Evolutionary conservation across 2,113 vertebrate species (phyloP), one percentile per base, ranked within the genome.

Genomic region (Verasper variegatus): DNA sequence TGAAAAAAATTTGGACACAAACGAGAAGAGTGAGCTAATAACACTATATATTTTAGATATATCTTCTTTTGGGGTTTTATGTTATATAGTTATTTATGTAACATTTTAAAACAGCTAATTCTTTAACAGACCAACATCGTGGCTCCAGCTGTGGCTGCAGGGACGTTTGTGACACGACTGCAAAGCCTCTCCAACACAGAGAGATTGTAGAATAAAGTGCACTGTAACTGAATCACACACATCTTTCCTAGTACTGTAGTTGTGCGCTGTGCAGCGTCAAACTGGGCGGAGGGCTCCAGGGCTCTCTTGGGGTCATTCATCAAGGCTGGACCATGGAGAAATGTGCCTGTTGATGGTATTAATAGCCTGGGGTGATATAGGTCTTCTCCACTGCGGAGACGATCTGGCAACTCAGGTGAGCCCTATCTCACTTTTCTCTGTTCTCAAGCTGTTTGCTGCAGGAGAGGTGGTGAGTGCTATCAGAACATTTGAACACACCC

Each of bases 181-280:
- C 42, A 65, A 65, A 78, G 71, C 68, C 70, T 73, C 26, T 24
- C 49, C 63, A 76, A 69, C 76, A 68, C 45, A 69, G 63, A 82
- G 64, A 83, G 83, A 78, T 80, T 85, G 86, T 88, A 90, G 81
- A 92, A 87, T 91, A 92, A 92, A 92, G 88, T 93, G 89, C 86
- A 81, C 79, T 66, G 66, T 72, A 77, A 88, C 76, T 64, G 65
- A 87, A 74, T 87, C 69, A 81, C 58, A 92, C 87, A 78, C 52
- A 31, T 89, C 69, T 60, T 17, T 76, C 24, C 37, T 56, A 31
- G 75, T 87, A 80, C 81, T 87, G 74, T 60, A 76, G 57, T 91
- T 93, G 90, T 93, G 89, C 81, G 85, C 84, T 58, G 23, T 47
- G 77, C 86, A 88, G 89, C 84, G 84, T 88, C 47, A 49, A 15